Conservation (phyloP, 2,113 vertebrate species). For the Oryzias melastigma region DNA sequence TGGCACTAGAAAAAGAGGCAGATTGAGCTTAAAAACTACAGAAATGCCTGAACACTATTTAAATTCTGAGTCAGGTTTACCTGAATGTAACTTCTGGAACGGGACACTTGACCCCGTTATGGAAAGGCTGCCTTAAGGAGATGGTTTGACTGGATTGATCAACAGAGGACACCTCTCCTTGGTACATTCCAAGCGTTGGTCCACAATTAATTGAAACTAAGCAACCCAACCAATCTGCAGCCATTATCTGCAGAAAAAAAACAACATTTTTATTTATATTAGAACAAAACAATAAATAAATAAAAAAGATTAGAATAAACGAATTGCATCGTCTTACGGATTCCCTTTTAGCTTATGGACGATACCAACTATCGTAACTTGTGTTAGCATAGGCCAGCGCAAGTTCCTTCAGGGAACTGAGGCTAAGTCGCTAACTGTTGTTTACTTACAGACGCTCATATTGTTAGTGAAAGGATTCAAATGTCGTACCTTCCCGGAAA, state of each 20-base stretch:
- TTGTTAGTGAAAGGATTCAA: too few species aligned
- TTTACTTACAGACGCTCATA: neutral
- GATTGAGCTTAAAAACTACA: neutral
- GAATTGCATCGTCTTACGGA: too few species aligned
- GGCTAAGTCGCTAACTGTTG: neutral
- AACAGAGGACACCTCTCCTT: slow-evolving; percentile 92
- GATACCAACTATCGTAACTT: too few species aligned
- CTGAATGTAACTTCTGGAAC: slow-evolving; percentile 98
- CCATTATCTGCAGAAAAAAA: slow-evolving; percentile 79
- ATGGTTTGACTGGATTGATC: slow-evolving; percentile 96
- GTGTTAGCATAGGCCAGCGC: too few species aligned
- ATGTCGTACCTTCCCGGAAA: too few species aligned
- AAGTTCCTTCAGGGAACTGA: neutral
- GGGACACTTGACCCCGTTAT: slow-evolving; percentile 94
- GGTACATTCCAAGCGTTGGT: slow-evolving; percentile 91
- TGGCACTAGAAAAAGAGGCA: slow-evolving; percentile 78
- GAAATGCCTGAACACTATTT: neutral
- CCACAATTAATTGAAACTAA: slow-evolving; percentile 97
- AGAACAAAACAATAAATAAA: too few species aligned
- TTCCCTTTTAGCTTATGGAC: too few species aligned
- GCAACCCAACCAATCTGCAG: slow-evolving; percentile 93
- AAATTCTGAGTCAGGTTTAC: slow-evolving; percentile 63
- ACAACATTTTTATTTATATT: too few species aligned
- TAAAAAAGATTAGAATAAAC: too few species aligned
- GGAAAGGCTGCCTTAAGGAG: slow-evolving; percentile 91